Conservation (phyloP, 2,888 invertebrate species). For the Theretra japonica region DNA sequence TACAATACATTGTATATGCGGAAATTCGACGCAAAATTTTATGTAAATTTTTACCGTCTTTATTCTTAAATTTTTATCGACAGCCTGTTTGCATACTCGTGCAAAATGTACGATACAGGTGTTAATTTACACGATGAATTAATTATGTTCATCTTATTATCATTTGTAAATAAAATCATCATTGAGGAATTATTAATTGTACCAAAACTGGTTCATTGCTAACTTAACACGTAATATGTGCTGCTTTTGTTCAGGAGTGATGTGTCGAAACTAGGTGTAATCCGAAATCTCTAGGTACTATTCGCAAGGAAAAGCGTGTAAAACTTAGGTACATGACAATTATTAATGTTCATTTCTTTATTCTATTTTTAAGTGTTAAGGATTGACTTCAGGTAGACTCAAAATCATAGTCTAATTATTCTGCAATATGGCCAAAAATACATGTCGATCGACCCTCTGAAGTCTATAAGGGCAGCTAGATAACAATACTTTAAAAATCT, state of each 20-base stretch:
- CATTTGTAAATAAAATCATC: conserved; percentile 1
- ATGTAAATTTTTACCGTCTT: neutral
- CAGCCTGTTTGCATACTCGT: neutral
- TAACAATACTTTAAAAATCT: too few species aligned
- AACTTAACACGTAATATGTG: neutral
- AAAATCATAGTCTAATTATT: too few species aligned
- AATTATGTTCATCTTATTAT: neutral
- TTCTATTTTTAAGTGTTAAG: too few species aligned
- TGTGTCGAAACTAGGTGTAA: neutral
- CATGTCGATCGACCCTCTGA: too few species aligned
- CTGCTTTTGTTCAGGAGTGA: neutral
- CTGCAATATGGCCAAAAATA: too few species aligned
- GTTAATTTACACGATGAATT: neutral
- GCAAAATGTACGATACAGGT: neutral
- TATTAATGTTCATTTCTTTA: too few species aligned
- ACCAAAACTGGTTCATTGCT: neutral
- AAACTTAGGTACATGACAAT: too few species aligned
- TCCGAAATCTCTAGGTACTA: too few species aligned
- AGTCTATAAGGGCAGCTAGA: too few species aligned
- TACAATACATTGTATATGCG: neutral
- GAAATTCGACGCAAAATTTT: neutral
- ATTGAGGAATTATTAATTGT: neutral
- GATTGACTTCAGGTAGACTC: too few species aligned
- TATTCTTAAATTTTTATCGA: neutral
- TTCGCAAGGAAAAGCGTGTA: too few species aligned